Evolutionary conservation across 2,888 invertebrate species (phyloP), one percentile per base, ranked within the genome.

Genomic region (Amorpha juglandis): DNA sequence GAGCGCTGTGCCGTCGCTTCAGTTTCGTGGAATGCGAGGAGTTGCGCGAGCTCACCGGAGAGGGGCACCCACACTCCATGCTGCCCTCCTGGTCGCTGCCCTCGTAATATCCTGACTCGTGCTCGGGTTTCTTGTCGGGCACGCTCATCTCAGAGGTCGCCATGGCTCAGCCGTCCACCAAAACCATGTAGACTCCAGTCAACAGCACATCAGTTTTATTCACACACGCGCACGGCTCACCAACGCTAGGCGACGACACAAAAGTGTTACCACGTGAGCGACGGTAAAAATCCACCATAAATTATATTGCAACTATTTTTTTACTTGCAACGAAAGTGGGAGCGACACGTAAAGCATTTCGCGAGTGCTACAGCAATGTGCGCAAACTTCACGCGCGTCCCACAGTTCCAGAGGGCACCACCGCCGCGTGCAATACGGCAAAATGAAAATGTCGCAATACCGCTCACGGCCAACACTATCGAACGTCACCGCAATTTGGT

Each of bases 81-180:
- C 92, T 94, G 73, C 94, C 94, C 82, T 95, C 95, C 79, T 95
- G 94, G 80, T 94, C 94, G 84, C 95, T 95, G 76, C 96, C 96
- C 90, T 97, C 97, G 94, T 96, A 97, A 86, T 96, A 97, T 72
- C 97, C 97, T 87, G 97, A 97, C 93, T 97, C 97, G 94, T 97
- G 96, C 77, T 96, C 96, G 75, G 95, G 94, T 78, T 95, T 95
- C 77, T 95, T 95, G 80, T 93, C 92, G 75, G 95, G 94, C 75
- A 94, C 88, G 81, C 93, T 94, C 95, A 95, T 95, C 82, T 94
- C 94, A 81, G 86, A 89, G 80, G 90, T 90, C 72, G 92, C 92
- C 92, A 93, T 92, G 90, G 91, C 82, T 92, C 81, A 91, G 78
- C 83, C 86, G 81, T 83, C 80, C 78, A 82, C 81, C 83, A 89